Base-by-base conservation (phyloP, 2,888 invertebrate species). In the Aspidiotus rigidus region DNA sequence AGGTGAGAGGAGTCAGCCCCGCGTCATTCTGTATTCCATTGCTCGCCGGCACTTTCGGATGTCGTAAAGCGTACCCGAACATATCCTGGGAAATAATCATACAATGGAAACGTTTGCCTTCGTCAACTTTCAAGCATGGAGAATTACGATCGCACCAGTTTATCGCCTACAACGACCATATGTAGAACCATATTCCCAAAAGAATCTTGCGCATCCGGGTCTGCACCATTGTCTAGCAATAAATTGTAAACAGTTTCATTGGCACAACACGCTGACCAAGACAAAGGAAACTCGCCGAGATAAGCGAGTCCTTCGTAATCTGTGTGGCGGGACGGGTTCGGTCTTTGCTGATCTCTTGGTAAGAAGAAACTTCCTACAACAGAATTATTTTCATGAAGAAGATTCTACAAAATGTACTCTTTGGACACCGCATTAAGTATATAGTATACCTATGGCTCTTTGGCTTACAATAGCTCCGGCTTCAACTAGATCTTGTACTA, bases 141-240 rank as follows among this genome's bases (percentile, higher is more conserved):
- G 28, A 28, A 28, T 5, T 28, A 28, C 28, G 28, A 28, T 28
- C 28, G 28, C 79, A 95, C 96, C 82, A 94, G 80, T 80, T 97
- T 96, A 80, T 98, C 95, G 77, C 93, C 90, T 71, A 99, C 96
- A 54, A 99, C 98, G 53, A 98, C 94, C 95, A 99, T 97, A 77
- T 99, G 99, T n/a, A 99, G 82, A 72, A 97, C 93, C 86, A 95
- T 97, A 78, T 99, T 99, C 11, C 99, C 99, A 76, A 95, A 97
- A 0, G 90, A 86, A 78, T 99, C 98, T 77, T 93, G 91, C n/a
- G 87, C 83, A 78, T 99, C 95, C 0, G 98, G 98, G 79, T 98
- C 88, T 0, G 97, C 95, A 1, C 90, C 95, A 61, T 86, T 86
- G 75, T 96, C 94, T 67, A 97, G 81, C 2, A 99, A 83, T 71